Evolutionary conservation across 1,140 invertebrate species (phyloP).

Genomic region (Pseudomyrmex gracilis): DNA sequence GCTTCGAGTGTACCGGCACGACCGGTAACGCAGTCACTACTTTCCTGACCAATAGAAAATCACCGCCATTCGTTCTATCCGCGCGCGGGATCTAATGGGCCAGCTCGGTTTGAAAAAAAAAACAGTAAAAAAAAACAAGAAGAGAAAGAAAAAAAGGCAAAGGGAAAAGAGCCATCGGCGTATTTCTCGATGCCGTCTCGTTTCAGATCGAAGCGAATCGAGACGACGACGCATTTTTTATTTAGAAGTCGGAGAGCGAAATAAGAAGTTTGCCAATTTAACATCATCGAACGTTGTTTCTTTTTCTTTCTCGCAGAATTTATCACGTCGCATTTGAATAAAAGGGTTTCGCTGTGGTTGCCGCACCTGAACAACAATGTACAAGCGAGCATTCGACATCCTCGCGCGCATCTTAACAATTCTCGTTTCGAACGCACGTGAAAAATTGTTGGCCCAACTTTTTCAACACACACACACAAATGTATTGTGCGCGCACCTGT

Average conservation of each 20-base stretch:
- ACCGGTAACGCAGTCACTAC: constrained; percentile 57
- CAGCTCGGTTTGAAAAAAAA: constrained; percentile 30
- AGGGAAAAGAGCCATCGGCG: constrained; percentile 38
- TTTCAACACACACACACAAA: too few relatives aligned
- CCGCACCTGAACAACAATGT: constrained; percentile 27
- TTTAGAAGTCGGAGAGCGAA: constrained; percentile 52
- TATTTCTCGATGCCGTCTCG: constrained; percentile 45
- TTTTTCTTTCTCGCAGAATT: constrained; percentile 28
- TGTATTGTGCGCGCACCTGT: too few relatives aligned
- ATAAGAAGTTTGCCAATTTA: constrained; percentile 59
- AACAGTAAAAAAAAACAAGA: background rate
- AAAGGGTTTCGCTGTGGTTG: background rate
- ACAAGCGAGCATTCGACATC: constrained; percentile 27
- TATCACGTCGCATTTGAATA: constrained; percentile 42
- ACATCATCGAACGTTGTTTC: constrained; percentile 37
- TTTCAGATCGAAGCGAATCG: constrained; percentile 50
- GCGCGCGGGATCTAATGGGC: constrained; percentile 53
- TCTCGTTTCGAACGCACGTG: background rate
- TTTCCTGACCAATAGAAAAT: constrained; percentile 65
- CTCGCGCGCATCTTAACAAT: background rate
- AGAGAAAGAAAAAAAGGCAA: background rate
- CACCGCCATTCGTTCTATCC: constrained; percentile 68
- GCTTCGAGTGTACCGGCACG: constrained; percentile 66
- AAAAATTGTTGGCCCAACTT: background rate
- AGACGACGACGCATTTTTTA: constrained; percentile 50